These are phyloP conservation scores for Xyrauchen texanus DNA, from an alignment of 2,113 vertebrate species.

Conservation along the genomic window DNA sequence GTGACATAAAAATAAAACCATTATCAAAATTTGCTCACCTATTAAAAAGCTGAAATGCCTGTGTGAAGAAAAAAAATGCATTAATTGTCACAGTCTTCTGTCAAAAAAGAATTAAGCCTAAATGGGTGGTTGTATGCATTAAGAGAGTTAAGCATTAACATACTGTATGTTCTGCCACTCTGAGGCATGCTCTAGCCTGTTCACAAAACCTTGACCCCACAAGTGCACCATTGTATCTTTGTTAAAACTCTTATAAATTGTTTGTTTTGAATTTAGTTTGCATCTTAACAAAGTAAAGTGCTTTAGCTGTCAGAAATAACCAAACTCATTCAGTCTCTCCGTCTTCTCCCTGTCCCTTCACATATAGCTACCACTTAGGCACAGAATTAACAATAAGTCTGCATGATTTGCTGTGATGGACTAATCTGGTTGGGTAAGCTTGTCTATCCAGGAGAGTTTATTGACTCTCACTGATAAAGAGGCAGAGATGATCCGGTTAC, in stretches of 20 bases:
- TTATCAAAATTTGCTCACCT: constrained; percentile 68
- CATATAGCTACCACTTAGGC: constrained; percentile 30
- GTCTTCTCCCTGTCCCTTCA: too few species aligned
- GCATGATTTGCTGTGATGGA: constrained; percentile 35
- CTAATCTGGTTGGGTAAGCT: constrained; percentile 64
- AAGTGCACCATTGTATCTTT: constrained; percentile 62
- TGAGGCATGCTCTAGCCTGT: background rate
- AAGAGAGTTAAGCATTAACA: background rate
- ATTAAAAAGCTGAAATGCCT: constrained; percentile 92
- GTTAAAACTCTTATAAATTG: constrained; percentile 55
- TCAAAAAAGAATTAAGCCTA: too few species aligned
- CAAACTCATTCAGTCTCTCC: constrained; percentile 61
- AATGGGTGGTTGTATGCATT: background rate
- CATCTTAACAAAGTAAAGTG: constrained; percentile 30
- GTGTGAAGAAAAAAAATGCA: constrained; percentile 39
- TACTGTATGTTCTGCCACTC: background rate
- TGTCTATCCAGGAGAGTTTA: constrained; percentile 37
- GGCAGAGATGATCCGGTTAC: constrained; percentile 52
- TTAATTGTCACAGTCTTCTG: background rate
- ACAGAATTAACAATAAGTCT: constrained; percentile 71
- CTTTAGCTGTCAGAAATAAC: constrained; percentile 31
- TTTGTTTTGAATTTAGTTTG: constrained; percentile 35
- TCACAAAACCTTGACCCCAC: constrained; percentile 15
- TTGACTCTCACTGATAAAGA: constrained; percentile 55
- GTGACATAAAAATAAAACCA: background rate